Conservation (phyloP, 2,888 invertebrate genomes). For the Rotaria sp. region DNA sequence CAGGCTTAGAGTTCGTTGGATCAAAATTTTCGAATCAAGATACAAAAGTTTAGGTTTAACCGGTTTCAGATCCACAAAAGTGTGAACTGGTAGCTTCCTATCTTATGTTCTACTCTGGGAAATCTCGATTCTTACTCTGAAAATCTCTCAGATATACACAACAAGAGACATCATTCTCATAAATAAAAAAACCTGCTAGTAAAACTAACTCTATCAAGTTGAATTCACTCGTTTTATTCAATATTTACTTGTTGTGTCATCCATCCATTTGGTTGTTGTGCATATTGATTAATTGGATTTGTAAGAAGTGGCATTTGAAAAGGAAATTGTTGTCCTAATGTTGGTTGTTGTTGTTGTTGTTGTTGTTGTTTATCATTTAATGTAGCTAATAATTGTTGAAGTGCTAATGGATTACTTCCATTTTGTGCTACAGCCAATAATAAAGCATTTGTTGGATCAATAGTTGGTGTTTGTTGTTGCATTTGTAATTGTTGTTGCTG, state of each 20-base stretch:
- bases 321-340: neutral
- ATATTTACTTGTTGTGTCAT: constrained; percentile 39
- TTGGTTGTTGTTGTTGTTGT: neutral
- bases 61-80: no score
- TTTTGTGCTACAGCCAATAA: neutral
- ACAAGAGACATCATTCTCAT: no score
- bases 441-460: neutral
- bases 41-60: no score
- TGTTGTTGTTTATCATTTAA: neutral
- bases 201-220: no score
- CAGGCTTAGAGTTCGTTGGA: no score
- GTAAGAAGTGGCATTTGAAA: neutral
- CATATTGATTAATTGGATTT: neutral
- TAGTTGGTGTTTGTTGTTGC: neutral
- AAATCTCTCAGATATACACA: no score
- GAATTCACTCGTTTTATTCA: no score
- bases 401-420: neutral
- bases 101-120: no score
- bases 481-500: neutral
- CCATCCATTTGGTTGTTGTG: constrained; percentile 41
- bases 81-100: no score
- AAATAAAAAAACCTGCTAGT: no score
- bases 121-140: no score
- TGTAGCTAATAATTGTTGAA: neutral
- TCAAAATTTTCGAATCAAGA: no score